Evolutionary conservation across 2,888 invertebrate genomes (phyloP), one percentile per base, ranked within the genome.

Genomic region (Lucinisca nassula): DNA sequence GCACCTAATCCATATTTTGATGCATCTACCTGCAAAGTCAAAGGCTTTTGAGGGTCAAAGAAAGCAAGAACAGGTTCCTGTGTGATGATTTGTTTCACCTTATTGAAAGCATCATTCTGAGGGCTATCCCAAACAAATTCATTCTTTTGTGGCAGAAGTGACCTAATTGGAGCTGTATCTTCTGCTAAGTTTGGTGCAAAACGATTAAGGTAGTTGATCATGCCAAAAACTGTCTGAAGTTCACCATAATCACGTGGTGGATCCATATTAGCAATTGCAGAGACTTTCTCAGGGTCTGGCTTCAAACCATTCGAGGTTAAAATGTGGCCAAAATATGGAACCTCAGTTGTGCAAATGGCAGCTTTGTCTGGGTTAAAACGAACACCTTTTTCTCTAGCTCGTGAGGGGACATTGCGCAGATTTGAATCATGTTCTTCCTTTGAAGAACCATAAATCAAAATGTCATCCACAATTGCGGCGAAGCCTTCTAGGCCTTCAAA

Each of bases 181-280:
- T 77, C 82, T 4, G 89, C 45, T 17, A 87, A 30, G 49, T 85
- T 89, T 55, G 87, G 87, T 21, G 79, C 58, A 74, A 90, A 90
- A 24, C 67, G 61, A 30, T 37, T 55, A 1, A 61, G 38, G 49
- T 90, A 90, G 10, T 45, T 89, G 12, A 89, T 79, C 84, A 80
- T 91, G 10, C 89, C 89, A 0, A 91, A 45, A 0, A 91, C 32
- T 24, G 70, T 86, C 82, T 86, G 74, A 27, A 90, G 35, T 45
- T 83, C 75, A 24, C 73, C 35, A 27, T 73, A 49, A 14, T 58
- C 82, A 27, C 32, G 51, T 0, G 84, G 79, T 24, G 78, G 21
- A 70, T 81, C 61, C 40, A 84, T 27, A 12, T 79, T 58, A n/a
- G 0, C 0, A 10, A 90, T 87, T 14, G 85, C 89, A 30, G 74